Evolutionary conservation across 2,797 vertebrate genomes (phyloP).

Genomic region (Cuculus canorus): DNA sequence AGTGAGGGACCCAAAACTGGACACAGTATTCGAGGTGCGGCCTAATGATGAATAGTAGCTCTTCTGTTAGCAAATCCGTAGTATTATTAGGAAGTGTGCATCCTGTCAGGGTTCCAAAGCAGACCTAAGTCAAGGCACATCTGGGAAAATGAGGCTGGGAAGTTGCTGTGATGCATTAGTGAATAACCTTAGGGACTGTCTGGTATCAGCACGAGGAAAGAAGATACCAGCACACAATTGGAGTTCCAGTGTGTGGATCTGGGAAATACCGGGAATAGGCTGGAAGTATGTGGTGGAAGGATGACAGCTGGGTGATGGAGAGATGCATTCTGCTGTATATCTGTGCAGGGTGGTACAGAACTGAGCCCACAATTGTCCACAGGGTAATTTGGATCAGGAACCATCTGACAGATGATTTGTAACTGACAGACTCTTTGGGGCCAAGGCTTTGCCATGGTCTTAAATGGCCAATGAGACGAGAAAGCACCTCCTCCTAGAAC

Average conservation of each 20-base stretch:
- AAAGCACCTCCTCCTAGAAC: background rate
- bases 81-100: background rate
- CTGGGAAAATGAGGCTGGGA: background rate
- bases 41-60: too few relatives aligned
- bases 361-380: fast-evolving
- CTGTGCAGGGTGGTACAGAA: background rate
- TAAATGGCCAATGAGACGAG: background rate
- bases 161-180: background rate
- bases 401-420: background rate
- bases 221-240: background rate
- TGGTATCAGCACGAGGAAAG: background rate
- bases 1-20: too few relatives aligned
- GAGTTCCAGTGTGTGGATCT: background rate
- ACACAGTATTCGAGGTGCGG: too few relatives aligned
- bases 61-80: background rate
- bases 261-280: background rate
- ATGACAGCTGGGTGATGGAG: background rate
- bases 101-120: background rate
- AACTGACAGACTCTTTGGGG: background rate
- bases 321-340: background rate
- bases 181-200: background rate
- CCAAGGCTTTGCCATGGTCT: background rate
- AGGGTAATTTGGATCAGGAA: background rate
- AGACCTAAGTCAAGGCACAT: background rate
- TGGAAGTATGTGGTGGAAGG: background rate